Base-by-base conservation (phyloP, 2,113 vertebrate species). In the Muscicapa adusta region DNA sequence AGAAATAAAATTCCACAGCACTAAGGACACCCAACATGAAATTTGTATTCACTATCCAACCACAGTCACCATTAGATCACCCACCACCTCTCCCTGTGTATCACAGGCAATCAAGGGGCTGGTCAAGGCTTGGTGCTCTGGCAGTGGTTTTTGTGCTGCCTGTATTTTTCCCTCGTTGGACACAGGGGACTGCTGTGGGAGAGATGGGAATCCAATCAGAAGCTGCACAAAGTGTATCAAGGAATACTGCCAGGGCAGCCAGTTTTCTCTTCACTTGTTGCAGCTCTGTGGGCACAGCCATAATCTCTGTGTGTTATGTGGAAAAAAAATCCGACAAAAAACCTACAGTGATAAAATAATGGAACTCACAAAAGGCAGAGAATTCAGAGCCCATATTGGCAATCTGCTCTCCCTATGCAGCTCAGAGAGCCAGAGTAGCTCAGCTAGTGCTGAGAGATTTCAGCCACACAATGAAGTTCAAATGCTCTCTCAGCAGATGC, bases 221-320 rank as follows among this genome's bases (percentile, higher is more conserved):
- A 91, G 43, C 61, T 63, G 28, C 79, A 75, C 53, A 8, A 67
- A 45, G 11, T 67, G 8, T 81, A 45, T 47, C 28, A 23, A 45
- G 48, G 65, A 86, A 78, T 57, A 18, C 45, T 89, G 48, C 70
- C 68, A 67, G 61, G 54, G 53, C 81, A 87, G 54, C 23, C 48
- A 62, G 72, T 34, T 80, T 73, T 63, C 62, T 36, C 26, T 75
- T 71, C 54, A 26, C 51, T 68, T 91, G 60, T 91, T 94, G 85
- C 75, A 74, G 43, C 43, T 81, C n/a, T 89, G 65, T 75, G 66
- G 91, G 73, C 56, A 66, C 77, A 93, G 85, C 76, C 2, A 3
- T 61, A 53, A 74, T 91, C 54, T 70, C 42, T 65, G 8, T n/a
- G 36, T 60, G 29, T 0, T 0, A 3, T 0, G 0, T 56, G 58